phyloP scores from a whole-genome alignment of 1,140 invertebrate genomes.

The Acromyrmex heyeri region DNA sequence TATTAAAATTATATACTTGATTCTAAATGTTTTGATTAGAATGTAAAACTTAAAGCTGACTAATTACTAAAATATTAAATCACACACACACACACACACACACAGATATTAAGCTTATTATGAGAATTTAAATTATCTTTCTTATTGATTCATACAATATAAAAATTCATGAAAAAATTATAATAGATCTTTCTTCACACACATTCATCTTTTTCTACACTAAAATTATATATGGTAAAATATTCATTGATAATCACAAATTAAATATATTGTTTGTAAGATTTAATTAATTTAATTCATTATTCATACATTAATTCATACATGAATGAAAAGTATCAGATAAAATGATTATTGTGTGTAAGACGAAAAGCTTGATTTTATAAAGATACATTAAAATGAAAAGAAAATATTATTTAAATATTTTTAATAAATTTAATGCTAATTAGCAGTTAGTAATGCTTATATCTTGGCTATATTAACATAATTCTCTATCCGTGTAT shows the following conservation, averaged over 20 bases:
- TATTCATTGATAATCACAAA: constrained; percentile 8
- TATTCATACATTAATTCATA: neutral
- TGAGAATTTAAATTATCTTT: neutral
- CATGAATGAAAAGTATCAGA: neutral
- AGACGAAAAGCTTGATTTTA: neutral
- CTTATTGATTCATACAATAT: neutral
- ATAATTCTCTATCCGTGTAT: constrained; percentile 8
- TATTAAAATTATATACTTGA: neutral
- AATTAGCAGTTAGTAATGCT: too few species aligned
- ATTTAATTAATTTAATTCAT: neutral
- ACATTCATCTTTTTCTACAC: neutral
- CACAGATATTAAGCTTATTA: neutral
- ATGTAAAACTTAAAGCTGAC: neutral
- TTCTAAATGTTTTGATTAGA: neutral
- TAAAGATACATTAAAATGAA: neutral
- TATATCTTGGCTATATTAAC: constrained; percentile 10
- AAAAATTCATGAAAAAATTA: neutral
- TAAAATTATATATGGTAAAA: neutral
- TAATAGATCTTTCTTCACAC: neutral
- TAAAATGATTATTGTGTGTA: neutral
- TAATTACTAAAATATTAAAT: constrained; percentile 14
- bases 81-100: too few species aligned
- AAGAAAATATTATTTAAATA: neutral
- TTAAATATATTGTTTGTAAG: neutral
- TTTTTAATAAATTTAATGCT: neutral